These are phyloP conservation scores for Callorhinus ursinus DNA, from an alignment of 2,113 vertebrate genomes.

Conservation along the genomic window DNA sequence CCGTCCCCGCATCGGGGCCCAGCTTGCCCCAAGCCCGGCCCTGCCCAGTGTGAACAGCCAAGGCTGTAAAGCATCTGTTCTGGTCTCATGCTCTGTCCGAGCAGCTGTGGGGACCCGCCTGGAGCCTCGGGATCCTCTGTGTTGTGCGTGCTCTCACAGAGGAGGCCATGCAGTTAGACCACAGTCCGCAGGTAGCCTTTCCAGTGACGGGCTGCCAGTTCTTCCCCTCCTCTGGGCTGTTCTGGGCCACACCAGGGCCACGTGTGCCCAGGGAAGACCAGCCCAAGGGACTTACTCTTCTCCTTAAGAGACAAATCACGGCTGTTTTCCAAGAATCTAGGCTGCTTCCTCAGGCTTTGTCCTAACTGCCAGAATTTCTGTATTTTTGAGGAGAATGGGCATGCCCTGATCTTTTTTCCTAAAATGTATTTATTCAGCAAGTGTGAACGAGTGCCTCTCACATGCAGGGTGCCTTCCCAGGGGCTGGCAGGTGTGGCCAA, in stretches of 20 bases:
- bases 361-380: neutral
- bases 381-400: neutral
- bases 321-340: neutral
- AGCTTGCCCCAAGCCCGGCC: accelerated
- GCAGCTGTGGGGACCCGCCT: neutral
- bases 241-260: neutral
- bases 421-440: neutral
- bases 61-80: neutral
- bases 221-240: too few species aligned
- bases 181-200: neutral
- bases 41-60: accelerated
- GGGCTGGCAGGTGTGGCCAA: neutral
- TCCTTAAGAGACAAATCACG: neutral
- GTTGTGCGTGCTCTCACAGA: neutral
- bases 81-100: neutral
- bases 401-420: neutral
- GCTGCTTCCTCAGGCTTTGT: neutral
- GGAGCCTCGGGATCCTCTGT: neutral
- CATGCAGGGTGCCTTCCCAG: neutral
- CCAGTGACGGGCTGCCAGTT: neutral
- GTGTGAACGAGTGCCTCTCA: neutral
- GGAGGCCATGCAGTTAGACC: neutral
- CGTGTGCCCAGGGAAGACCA: neutral
- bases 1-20: too few species aligned
- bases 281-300: neutral